Conservation (phyloP, 2,888 invertebrate genomes). For the Protophormia terraenovae region DNA sequence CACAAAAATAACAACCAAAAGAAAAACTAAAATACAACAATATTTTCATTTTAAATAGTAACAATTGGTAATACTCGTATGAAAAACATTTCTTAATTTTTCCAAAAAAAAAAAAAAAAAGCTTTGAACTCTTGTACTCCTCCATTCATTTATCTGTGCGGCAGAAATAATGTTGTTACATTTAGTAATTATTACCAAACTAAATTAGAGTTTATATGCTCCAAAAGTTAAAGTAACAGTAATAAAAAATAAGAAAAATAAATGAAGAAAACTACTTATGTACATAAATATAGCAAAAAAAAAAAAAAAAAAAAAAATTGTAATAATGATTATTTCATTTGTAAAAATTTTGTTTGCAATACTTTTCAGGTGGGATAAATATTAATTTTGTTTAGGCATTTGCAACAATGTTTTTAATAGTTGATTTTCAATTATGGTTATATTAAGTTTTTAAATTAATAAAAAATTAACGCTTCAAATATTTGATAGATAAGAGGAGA, state of each 20-base stretch:
- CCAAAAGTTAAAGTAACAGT: slow-evolving; percentile 57
- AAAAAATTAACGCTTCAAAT: too few species aligned
- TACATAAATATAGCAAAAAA: too few species aligned
- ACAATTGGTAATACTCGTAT: slow-evolving; percentile 51
- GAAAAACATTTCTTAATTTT: slow-evolving; percentile 61
- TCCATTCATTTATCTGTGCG: slow-evolving; percentile 3
- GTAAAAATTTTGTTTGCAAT: background rate
- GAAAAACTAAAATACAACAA: slow-evolving; percentile 18
- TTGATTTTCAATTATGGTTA: too few species aligned
- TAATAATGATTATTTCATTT: slow-evolving; percentile 52
- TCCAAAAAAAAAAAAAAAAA: slow-evolving; percentile 2
- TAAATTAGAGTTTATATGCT: slow-evolving; percentile 65
- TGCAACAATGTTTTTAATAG: background rate
- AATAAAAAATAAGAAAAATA: slow-evolving; percentile 1
- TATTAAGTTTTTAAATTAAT: background rate
- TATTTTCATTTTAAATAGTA: slow-evolving; percentile 10
- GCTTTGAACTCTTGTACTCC: slow-evolving; percentile 29
- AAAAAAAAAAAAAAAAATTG: slow-evolving; percentile 29
- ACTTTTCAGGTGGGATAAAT: background rate
- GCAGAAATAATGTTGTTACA: slow-evolving; percentile 47
- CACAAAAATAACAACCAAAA: background rate
- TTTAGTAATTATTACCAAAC: slow-evolving; percentile 62
- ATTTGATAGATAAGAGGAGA: too few species aligned
- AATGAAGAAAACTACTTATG: too few species aligned
- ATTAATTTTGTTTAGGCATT: background rate